These are phyloP conservation scores for Lepidiolamprologus cunningtoni DNA, from an alignment of 2,113 vertebrate species.

Conservation along the genomic window DNA sequence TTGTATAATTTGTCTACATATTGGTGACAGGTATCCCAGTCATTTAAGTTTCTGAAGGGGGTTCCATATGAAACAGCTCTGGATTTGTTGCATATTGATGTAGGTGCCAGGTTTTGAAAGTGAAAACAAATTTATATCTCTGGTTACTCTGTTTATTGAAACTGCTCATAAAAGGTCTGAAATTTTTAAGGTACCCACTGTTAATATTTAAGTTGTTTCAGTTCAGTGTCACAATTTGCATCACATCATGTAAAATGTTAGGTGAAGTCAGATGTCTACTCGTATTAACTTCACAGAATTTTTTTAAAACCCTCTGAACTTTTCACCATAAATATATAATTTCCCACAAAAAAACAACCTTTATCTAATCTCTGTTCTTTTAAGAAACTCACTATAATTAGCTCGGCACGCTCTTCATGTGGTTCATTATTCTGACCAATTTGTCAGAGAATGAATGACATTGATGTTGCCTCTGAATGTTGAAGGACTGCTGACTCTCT, in stretches of 20 bases:
- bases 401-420: background rate
- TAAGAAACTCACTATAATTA: background rate
- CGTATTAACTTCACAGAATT: background rate
- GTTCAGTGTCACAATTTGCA: background rate
- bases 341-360: background rate
- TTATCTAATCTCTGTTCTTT: background rate
- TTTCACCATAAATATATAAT: background rate
- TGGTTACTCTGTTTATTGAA: background rate
- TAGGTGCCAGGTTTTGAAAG: background rate
- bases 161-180: background rate
- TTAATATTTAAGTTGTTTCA: background rate
- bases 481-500: constrained; percentile 24
- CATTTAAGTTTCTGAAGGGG: background rate
- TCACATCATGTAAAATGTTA: background rate
- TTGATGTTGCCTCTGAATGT: constrained; percentile 1
- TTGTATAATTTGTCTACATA: background rate
- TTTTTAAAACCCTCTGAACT: background rate
- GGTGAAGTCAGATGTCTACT: background rate
- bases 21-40: fast-evolving
- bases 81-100: background rate
- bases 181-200: background rate
- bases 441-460: background rate
- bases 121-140: background rate
- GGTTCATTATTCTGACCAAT: background rate
- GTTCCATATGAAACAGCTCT: background rate